These are phyloP conservation scores for Nephila pilipes DNA, from an alignment of 1,140 invertebrate species.

Conservation along the genomic window DNA sequence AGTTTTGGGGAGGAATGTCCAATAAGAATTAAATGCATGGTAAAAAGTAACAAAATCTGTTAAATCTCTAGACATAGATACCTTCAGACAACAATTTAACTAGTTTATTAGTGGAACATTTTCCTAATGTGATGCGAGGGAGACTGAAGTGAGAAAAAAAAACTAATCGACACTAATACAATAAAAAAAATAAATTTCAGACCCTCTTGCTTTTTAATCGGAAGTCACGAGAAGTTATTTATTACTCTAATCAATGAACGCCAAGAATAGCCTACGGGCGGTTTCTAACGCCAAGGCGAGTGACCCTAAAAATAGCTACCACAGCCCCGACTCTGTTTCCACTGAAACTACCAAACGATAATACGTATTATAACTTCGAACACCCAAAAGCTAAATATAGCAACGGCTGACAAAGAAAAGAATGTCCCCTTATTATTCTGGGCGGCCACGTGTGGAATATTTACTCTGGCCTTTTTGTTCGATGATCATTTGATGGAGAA, in stretches of 20 bases:
- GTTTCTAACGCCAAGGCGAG: background rate
- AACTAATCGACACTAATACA: background rate
- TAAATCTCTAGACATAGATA: too few relatives aligned
- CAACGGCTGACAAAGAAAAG: slow-evolving; percentile 18
- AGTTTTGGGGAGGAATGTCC: too few relatives aligned
- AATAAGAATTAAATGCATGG: too few relatives aligned
- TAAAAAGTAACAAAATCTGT: too few relatives aligned
- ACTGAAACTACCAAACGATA: slow-evolving; percentile 38
- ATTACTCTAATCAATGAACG: slow-evolving; percentile 45
- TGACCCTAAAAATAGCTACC: slow-evolving; percentile 53
- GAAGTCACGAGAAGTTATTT: slow-evolving; percentile 51
- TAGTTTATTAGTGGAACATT: too few relatives aligned
- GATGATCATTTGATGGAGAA: background rate
- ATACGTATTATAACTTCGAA: background rate
- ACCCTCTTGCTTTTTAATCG: background rate
- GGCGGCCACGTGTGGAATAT: slow-evolving; percentile 15
- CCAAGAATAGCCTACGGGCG: slow-evolving; percentile 36
- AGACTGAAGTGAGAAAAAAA: too few relatives aligned
- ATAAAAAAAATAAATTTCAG: background rate
- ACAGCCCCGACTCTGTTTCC: slow-evolving; percentile 11
- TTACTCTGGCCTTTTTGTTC: background rate
- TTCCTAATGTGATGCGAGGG: too few relatives aligned
- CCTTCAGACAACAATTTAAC: too few relatives aligned
- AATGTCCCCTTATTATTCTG: slow-evolving; percentile 46
- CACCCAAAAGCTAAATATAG: slow-evolving; percentile 41